These are phyloP conservation scores for Poliocrania exsul DNA, from an alignment of 2,797 vertebrate species.

Conservation along the genomic window DNA sequence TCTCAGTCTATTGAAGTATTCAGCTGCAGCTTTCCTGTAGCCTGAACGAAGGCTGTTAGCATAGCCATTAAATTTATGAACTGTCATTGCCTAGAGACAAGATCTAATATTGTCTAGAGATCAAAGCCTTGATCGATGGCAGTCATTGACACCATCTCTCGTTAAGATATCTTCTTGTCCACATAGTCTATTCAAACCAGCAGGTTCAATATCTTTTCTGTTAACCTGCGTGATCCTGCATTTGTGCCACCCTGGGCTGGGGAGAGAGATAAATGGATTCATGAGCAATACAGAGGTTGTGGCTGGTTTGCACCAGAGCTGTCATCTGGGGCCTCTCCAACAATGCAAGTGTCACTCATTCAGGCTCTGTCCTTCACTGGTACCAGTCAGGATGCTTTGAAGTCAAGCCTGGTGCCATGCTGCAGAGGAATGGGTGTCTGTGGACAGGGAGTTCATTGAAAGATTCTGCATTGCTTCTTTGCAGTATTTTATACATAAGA, in stretches of 20 bases:
- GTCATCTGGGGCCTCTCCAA: not conserved
- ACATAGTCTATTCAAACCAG: not conserved
- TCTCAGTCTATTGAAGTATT: not conserved
- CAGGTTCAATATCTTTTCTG: not conserved
- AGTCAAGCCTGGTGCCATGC: not conserved
- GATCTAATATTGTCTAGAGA: not conserved
- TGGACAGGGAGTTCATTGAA: rapidly evolving
- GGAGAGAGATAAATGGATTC: not conserved
- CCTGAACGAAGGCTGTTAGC: not conserved
- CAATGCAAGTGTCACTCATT: not conserved
- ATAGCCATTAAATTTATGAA: not conserved
- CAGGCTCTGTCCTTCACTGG: not conserved
- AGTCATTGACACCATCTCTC: not conserved
- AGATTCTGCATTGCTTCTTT: not conserved
- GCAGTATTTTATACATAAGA: not conserved
- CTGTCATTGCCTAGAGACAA: not conserved
- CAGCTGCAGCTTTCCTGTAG: not conserved
- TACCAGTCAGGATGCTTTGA: not conserved
- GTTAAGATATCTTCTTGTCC: not conserved
- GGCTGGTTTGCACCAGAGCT: not conserved
- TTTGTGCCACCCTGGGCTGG: not conserved
- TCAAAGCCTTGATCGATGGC: not conserved
- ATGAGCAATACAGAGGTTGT: not conserved
- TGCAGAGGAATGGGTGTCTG: not conserved
- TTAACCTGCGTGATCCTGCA: not conserved